A percentile compares a stretch with the other conserved stretches of the same genome.
Conservation (phyloP, 2,797 vertebrate species). For the Lithobates sylvaticus region DNA sequence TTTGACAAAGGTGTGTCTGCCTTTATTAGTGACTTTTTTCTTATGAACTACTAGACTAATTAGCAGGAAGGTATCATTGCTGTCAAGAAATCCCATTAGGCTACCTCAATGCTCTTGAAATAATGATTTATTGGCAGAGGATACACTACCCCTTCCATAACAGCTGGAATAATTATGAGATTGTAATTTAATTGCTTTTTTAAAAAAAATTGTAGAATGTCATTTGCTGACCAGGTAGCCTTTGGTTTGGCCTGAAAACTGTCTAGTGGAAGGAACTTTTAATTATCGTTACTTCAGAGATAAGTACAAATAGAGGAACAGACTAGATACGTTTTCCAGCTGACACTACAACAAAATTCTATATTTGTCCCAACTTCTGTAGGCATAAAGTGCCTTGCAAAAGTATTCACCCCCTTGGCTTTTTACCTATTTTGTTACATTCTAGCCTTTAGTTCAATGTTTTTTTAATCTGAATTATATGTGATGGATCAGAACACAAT, state of each 20-base stretch:
- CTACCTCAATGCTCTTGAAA: background rate
- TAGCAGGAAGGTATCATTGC: too few relatives aligned
- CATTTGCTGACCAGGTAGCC: background rate
- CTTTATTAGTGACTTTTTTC: background rate
- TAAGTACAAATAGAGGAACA: too few relatives aligned
- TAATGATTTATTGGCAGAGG: conserved; percentile 11
- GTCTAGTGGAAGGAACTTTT: background rate
- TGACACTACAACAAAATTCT: too few relatives aligned
- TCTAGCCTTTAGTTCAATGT: too few relatives aligned
- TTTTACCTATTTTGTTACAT: too few relatives aligned
- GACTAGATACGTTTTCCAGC: too few relatives aligned
- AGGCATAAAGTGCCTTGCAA: too few relatives aligned
- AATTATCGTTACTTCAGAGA: background rate
- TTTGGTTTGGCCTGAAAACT: conserved; percentile 12
- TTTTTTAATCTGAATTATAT: too few relatives aligned
- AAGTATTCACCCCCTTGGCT: too few relatives aligned
- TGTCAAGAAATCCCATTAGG: background rate
- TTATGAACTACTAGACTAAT: background rate
- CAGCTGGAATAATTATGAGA: conserved; percentile 13
- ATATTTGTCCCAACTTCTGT: too few relatives aligned
- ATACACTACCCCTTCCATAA: background rate
- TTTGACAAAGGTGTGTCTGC: too few relatives aligned
- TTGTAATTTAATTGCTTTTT: conserved; percentile 13
- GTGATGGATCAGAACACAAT: too few relatives aligned
- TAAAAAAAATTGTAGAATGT: conserved; percentile 3